Evolutionary conservation across 2,888 invertebrate genomes (phyloP).

Genomic region (Hedychridium roseum): DNA sequence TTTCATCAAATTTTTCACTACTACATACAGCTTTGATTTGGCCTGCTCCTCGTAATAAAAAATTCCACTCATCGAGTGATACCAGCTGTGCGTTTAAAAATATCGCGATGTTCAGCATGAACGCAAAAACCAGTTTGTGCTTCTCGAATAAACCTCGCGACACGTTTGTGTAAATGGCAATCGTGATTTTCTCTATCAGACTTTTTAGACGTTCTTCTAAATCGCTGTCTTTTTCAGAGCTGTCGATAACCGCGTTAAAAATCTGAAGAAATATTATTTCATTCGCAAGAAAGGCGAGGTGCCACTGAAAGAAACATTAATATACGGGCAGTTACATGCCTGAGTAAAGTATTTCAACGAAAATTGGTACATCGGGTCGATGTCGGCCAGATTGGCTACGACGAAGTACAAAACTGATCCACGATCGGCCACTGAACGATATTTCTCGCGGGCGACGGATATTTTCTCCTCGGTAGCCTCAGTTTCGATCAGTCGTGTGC

Average conservation of each 20-base stretch:
- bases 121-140: constrained; percentile 89
- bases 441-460: constrained; percentile 85
- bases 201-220: constrained; percentile 74
- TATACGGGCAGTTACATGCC: constrained; percentile 51
- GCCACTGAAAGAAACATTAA: background rate
- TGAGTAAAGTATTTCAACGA: constrained; percentile 89
- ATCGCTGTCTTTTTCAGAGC: constrained; percentile 73
- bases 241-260: constrained; percentile 82
- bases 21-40: constrained; percentile 65
- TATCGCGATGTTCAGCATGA: constrained; percentile 82
- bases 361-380: constrained; percentile 97
- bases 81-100: constrained; percentile 73
- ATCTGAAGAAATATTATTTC: constrained; percentile 67
- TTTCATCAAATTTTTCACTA: no score
- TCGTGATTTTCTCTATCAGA: constrained; percentile 79
- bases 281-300: background rate
- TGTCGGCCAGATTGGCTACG: constrained; percentile 85
- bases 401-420: constrained; percentile 93
- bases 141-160: constrained; percentile 90
- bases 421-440: constrained; percentile 84
- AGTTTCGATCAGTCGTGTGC: constrained; percentile 84
- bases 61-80: constrained; percentile 75
- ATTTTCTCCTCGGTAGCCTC: constrained; percentile 88
- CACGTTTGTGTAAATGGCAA: constrained; percentile 85
- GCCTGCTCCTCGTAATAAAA: constrained; percentile 78